Evolutionary conservation across 2,797 vertebrate genomes (phyloP), one percentile per base, ranked within the genome.

Genomic region (Rhinophrynus dorsalis): DNA sequence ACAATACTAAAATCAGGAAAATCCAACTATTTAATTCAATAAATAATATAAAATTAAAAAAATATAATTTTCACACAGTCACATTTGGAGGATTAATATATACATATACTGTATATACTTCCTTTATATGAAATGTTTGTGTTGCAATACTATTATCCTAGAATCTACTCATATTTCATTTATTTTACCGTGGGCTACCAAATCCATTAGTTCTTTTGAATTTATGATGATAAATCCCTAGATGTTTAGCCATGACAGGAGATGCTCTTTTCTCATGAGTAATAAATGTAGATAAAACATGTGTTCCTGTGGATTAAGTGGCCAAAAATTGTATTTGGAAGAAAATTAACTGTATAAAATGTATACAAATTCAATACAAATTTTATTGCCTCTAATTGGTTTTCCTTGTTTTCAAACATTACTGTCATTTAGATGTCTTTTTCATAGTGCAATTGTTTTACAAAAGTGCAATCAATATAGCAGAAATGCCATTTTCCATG

Each of bases 281-380:
- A 89, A 86, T 86, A 90, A 90, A 90, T 87, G 88, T 83, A 83
- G 78, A 81, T 78, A 92, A 87, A 83, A 86, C 88, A 84, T 86
- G 82, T 85, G 85, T 87, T 87, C 84, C 84, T 74, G 78, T 82
- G 81, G 82, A 85, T 90, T 88, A 82, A 83, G 84, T 88, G 84
- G 83, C 80, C 83, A 90, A 85, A 87, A 90, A 88, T 89, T 83
- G 81, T 86, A 86, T 94, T 90, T 89, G 76, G 68, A 83, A 85
- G 85, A 89, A 82, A 78, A 83, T 71, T 91, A 92, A 91, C 89
- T 91, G 84, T 84, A 82, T 91, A 84, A 87, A 89, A 88, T 90
- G 86, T 91, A 89, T 91, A 81, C 82, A 85, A 83, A 92, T 90
- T 87, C 91, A 92, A 92, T 90, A 92, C 81, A 91, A 92, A 89